A percentile compares a stretch with the other conserved stretches of the same genome.
phyloP scores from a whole-genome alignment of 2,888 invertebrate genomes.

The Keiferia lycopersicella region DNA sequence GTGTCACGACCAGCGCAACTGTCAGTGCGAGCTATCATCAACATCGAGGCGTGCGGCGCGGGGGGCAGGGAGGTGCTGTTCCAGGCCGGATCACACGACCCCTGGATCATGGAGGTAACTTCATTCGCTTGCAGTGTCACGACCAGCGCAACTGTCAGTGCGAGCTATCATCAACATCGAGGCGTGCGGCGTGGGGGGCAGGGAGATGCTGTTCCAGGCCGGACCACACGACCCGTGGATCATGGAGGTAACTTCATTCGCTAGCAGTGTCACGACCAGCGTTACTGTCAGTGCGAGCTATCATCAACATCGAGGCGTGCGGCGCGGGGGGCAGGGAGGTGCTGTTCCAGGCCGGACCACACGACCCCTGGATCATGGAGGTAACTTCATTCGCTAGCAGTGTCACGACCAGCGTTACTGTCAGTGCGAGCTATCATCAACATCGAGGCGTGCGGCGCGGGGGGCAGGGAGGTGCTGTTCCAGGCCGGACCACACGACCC shows the following conservation, averaged over 20 bases:
- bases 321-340: slow-evolving; percentile 94
- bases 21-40: slow-evolving; percentile 87
- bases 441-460: slow-evolving; percentile 94
- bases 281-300: slow-evolving; percentile 84
- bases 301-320: slow-evolving; percentile 94
- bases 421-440: slow-evolving; percentile 90
- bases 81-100: slow-evolving; percentile 89
- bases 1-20: too few species aligned
- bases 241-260: slow-evolving; percentile 61
- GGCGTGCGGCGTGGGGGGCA: slow-evolving; percentile 93
- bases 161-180: slow-evolving; percentile 92
- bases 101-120: slow-evolving; percentile 82
- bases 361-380: slow-evolving; percentile 84
- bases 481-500: slow-evolving; percentile 90
- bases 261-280: too few species aligned
- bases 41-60: slow-evolving; percentile 94
- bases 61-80: slow-evolving; percentile 94
- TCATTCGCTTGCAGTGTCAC: not conserved
- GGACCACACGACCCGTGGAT: slow-evolving; percentile 88
- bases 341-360: slow-evolving; percentile 92
- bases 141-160: too few species aligned
- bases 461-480: slow-evolving; percentile 92
- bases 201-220: slow-evolving; percentile 93
- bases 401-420: too few species aligned
- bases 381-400: slow-evolving; percentile 38